Percentiles rank a stretch among this genome's conserved stretches.
These are phyloP conservation scores for Lagenorhynchus albirostris DNA, from an alignment of 2,113 vertebrate species.

Conservation along the genomic window DNA sequence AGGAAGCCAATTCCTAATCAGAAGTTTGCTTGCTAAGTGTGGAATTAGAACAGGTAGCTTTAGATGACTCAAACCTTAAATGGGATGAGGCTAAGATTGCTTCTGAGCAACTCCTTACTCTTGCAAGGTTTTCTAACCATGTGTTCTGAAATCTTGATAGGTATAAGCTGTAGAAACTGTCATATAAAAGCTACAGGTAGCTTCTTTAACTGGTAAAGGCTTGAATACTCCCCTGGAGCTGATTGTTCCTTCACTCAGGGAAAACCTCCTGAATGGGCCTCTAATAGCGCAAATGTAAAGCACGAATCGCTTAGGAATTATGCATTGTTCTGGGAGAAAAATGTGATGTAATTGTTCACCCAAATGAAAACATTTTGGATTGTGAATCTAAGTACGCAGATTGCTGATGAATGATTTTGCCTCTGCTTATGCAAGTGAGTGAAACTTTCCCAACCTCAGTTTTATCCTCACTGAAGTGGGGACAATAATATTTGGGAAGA, in stretches of 20 bases:
- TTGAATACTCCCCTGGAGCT: not conserved
- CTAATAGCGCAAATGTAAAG: not conserved
- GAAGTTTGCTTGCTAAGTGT: not conserved
- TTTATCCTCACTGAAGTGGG: not conserved
- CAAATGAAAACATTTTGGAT: constrained; percentile 30
- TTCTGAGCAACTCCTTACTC: not conserved
- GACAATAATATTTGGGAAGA: not conserved
- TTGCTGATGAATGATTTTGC: not conserved
- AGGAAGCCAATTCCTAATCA: not conserved
- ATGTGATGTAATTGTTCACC: not conserved
- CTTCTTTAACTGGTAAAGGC: not conserved
- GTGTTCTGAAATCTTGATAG: not conserved
- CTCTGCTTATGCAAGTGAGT: not conserved
- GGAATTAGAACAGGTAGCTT: not conserved
- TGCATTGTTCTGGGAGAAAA: constrained; percentile 36
- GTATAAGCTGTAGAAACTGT: constrained; percentile 7
- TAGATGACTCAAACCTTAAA: constrained; percentile 21
- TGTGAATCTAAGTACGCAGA: not conserved
- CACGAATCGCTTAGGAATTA: constrained; percentile 28
- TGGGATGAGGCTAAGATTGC: not conserved
- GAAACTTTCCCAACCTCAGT: not conserved
- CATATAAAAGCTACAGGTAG: not conserved
- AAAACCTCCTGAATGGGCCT: constrained; percentile 4
- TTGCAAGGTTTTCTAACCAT: not conserved
- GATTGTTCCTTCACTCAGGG: not conserved